Evolutionary conservation across 2,888 invertebrate genomes (phyloP).

Genomic region (Campaea margaritaria): DNA sequence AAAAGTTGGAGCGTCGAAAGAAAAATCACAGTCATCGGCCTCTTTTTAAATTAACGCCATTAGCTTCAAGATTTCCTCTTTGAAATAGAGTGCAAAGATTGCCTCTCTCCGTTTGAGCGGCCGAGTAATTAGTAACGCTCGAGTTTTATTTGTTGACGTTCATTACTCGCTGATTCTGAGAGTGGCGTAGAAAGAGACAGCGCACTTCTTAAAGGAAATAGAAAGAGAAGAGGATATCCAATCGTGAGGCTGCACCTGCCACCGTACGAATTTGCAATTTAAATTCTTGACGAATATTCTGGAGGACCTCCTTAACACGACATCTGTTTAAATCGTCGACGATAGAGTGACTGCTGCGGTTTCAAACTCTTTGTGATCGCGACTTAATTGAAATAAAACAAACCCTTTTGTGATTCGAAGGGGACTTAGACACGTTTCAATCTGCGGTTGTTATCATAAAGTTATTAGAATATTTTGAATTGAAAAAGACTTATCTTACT

Average conservation of each 20-base stretch:
- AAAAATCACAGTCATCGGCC: conserved; percentile 83
- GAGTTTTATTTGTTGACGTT: conserved; percentile 85
- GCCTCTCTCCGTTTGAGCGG: conserved; percentile 79
- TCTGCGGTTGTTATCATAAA: conserved; percentile 50
- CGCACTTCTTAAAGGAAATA: conserved; percentile 54
- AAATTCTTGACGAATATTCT: conserved; percentile 83
- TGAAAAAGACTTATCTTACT: background rate
- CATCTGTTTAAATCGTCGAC: conserved; percentile 85
- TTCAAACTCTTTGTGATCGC: conserved; percentile 78
- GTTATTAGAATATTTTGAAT: conserved; percentile 19
- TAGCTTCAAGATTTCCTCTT: conserved; percentile 81
- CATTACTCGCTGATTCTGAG: conserved; percentile 81
- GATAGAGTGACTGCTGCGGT: conserved; percentile 80
- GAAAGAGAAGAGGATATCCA: conserved; percentile 67
- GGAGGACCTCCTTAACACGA: conserved; percentile 85
- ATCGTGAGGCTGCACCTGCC: conserved; percentile 81
- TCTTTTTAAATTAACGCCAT: conserved; percentile 85
- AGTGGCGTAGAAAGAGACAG: conserved; percentile 60
- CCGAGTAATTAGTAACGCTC: conserved; percentile 85
- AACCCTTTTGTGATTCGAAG: conserved; percentile 66
- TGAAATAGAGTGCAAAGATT: conserved; percentile 83
- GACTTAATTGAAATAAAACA: conserved; percentile 83
- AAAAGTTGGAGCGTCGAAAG: conserved; percentile 67
- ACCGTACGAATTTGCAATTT: conserved; percentile 84
- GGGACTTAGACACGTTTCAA: conserved; percentile 54